These are phyloP conservation scores for Poicephalus meyeri DNA, from an alignment of 2,113 vertebrate species.

Conservation along the genomic window DNA sequence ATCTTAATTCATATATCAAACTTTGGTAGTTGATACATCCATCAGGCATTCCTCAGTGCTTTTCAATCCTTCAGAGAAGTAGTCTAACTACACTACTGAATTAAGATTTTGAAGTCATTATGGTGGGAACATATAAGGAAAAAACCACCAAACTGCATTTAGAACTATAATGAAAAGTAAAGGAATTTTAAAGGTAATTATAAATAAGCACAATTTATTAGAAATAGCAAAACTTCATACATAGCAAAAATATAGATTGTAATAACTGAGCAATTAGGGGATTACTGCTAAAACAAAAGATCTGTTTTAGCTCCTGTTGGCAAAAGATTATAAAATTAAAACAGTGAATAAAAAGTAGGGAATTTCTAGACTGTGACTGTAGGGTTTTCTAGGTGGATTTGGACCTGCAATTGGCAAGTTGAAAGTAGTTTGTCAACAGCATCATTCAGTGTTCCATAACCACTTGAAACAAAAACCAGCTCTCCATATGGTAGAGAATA, in stretches of 20 bases:
- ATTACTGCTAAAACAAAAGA: conserved; percentile 14
- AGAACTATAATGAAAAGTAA: background rate
- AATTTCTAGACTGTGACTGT: background rate
- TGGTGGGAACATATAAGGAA: background rate
- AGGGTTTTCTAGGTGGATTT: background rate
- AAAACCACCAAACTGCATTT: background rate
- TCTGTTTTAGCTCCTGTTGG: background rate
- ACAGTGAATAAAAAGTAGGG: background rate
- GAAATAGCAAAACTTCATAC: background rate
- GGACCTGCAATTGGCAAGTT: background rate
- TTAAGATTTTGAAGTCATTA: conserved; percentile 23
- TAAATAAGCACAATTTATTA: background rate
- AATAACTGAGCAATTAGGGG: background rate
- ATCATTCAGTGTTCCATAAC: background rate
- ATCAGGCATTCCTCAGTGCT: conserved; percentile 33
- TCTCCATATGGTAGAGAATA: background rate
- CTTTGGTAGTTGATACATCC: conserved; percentile 34
- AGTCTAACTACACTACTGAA: conserved; percentile 13
- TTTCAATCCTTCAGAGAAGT: conserved; percentile 36
- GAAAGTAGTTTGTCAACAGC: background rate
- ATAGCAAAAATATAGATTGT: background rate
- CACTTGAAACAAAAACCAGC: background rate
- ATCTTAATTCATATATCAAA: conserved; percentile 60
- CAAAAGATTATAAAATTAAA: background rate
- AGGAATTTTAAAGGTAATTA: background rate